These are phyloP conservation scores for Ennomos quercinarius DNA, from an alignment of 2,888 invertebrate species.

Conservation along the genomic window DNA sequence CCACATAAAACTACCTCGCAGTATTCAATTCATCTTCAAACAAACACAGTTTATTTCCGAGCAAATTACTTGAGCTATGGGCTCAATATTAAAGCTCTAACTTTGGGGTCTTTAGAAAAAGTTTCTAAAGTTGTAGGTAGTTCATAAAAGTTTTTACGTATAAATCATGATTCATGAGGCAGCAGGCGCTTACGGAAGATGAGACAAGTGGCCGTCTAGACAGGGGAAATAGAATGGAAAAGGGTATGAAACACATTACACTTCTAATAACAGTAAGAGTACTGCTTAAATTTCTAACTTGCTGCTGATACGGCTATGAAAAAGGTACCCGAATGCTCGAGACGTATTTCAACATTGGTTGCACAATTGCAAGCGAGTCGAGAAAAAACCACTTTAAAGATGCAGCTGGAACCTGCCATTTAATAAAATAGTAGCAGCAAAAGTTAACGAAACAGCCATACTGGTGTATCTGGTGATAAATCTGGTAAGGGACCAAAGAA, in stretches of 20 bases:
- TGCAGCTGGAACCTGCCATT: too few species aligned
- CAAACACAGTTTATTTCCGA: slow-evolving; percentile 14
- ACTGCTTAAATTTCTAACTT: background rate
- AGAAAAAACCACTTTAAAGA: too few species aligned
- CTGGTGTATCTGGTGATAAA: background rate
- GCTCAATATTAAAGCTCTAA: slow-evolving; percentile 22
- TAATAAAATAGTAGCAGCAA: too few species aligned
- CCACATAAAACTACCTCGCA: too few species aligned
- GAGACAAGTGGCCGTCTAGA: slow-evolving; percentile 38
- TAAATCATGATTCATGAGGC: slow-evolving; percentile 16
- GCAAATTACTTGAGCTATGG: slow-evolving; percentile 27
- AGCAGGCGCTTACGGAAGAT: slow-evolving; percentile 4
- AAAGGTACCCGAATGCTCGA: too few species aligned
- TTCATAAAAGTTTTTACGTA: slow-evolving; percentile 32
- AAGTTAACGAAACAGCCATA: background rate
- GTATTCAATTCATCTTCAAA: slow-evolving; percentile 13
- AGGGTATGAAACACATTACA: slow-evolving; percentile 6
- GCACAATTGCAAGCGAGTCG: too few species aligned
- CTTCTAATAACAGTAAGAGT: background rate
- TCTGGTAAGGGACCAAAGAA: slow-evolving; percentile 5
- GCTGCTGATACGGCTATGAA: background rate
- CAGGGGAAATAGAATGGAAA: slow-evolving; percentile 21
- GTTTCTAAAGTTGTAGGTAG: slow-evolving; percentile 21
- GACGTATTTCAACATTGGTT: too few species aligned
- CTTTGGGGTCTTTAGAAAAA: slow-evolving; percentile 16